phyloP scores from a whole-genome alignment of 2,113 vertebrate genomes.

The Labeo rohita region DNA sequence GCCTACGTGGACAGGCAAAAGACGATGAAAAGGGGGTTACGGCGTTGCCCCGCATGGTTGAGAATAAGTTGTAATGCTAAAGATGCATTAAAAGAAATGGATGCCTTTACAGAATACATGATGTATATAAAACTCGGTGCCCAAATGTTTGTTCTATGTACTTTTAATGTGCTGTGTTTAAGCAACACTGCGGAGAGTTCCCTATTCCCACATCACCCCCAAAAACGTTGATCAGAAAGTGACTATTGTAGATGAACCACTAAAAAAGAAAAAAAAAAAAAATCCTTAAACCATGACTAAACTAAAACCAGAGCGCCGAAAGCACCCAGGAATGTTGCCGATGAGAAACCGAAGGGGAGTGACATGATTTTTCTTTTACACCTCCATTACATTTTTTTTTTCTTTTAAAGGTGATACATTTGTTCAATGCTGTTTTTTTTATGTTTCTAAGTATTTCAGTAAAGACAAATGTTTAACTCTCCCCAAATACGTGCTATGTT shows the following conservation, averaged over 20 bases:
- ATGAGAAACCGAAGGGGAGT: slow-evolving; percentile 62
- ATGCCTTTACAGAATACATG: slow-evolving; percentile 85
- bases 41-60: slow-evolving; percentile 57
- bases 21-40: slow-evolving; percentile 66
- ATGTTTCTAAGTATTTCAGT: slow-evolving; percentile 79
- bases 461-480: slow-evolving; percentile 73
- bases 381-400: slow-evolving; percentile 71
- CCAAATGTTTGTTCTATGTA: slow-evolving; percentile 85
- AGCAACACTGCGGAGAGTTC: slow-evolving; percentile 74
- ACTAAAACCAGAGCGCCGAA: slow-evolving; percentile 60
- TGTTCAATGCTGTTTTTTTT: slow-evolving; percentile 79
- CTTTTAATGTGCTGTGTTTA: slow-evolving; percentile 80
- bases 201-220: slow-evolving; percentile 62
- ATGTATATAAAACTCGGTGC: slow-evolving; percentile 84
- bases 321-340: slow-evolving; percentile 75
- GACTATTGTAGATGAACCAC: slow-evolving; percentile 68
- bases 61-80: slow-evolving; percentile 67
- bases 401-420: slow-evolving; percentile 81
- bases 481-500: slow-evolving; percentile 66
- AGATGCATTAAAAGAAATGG: slow-evolving; percentile 78
- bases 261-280: slow-evolving; percentile 47
- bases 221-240: slow-evolving; percentile 64
- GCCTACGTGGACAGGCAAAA: slow-evolving; percentile 69
- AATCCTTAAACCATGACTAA: slow-evolving; percentile 47
- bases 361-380: slow-evolving; percentile 60